phyloP scores from a whole-genome alignment of 2,797 vertebrate species.

The Acanthurus tractus region DNA sequence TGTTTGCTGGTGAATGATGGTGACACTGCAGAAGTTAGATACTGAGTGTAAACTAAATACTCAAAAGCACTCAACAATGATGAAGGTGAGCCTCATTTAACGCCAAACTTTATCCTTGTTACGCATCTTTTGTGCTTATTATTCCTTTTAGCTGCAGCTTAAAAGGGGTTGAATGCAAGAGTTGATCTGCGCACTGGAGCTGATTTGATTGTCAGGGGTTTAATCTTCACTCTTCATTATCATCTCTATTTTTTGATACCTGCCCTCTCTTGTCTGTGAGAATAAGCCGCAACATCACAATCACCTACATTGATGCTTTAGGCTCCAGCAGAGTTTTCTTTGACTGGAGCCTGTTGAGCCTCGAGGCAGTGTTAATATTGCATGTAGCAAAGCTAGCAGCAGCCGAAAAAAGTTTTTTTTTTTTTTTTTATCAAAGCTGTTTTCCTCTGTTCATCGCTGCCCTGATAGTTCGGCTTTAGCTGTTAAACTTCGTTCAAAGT shows the following conservation, averaged over 20 bases:
- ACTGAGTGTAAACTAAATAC: not conserved
- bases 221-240: constrained; percentile 23
- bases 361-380: constrained; percentile 68
- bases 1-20: constrained; percentile 8
- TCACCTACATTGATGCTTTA: constrained; percentile 46
- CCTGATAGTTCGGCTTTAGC: constrained; percentile 30
- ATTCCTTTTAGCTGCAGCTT: not conserved
- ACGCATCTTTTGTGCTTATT: not conserved
- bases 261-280: constrained; percentile 23
- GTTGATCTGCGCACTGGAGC: not conserved
- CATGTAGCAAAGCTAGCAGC: constrained; percentile 50
- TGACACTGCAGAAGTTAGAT: not conserved
- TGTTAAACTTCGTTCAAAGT: constrained; percentile 23
- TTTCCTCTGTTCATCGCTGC: constrained; percentile 35
- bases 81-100: not conserved
- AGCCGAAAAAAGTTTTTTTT: constrained; percentile 23
- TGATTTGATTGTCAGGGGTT: constrained; percentile 24
- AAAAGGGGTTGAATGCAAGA: not conserved
- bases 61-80: not conserved
- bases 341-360: constrained; percentile 57
- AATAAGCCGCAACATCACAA: constrained; percentile 43
- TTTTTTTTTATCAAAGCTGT: constrained; percentile 36
- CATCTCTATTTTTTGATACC: constrained; percentile 17
- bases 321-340: constrained; percentile 43
- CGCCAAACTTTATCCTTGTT: not conserved